Evolutionary conservation across 1,140 invertebrate genomes (phyloP), one percentile per base, ranked within the genome.

Genomic region (Zaprionus lachaisei): DNA sequence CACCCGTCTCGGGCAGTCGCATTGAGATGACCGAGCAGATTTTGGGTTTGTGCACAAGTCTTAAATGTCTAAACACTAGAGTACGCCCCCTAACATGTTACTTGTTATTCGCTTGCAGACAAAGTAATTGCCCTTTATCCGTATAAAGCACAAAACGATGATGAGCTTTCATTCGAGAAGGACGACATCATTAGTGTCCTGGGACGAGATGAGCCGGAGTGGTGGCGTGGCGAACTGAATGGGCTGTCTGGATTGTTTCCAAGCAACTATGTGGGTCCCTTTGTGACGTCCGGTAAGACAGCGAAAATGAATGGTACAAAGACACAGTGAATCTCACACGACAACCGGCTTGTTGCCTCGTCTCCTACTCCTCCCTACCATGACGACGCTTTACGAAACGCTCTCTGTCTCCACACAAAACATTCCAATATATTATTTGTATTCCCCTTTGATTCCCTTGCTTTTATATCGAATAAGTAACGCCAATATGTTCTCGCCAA

Each of bases 151-250:
- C 97, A 97, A 93, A 98, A 99, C 92, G 96, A 97, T 38, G 98
- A 99, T 93, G 98, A 99, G 93, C 94, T 99, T 56, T 98, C 95
- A 79, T 99, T 99, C 92, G 96, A 97, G 65, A 98, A 98, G 93
- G 98, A 98, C 89, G 97, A 98, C 85, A 96, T 99, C 55, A 99
- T 99, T 66, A 96, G 96, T 49, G 96, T 99, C 12, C 94, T 99
- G 11, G 96, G 97, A 62, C 96, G 98, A 80, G 97, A 98, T 76
- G 98, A 99, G 92, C 96, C 96, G 47, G 96, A 98, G 63, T 99
- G 98, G 98, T 99, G 98, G 98, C 96, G 96, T 92, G 98, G 98
- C 47, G 97, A 98, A 94, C 94, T 98, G 6, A 97, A 97, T 74
- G 98, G 97, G 14, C 94, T 96, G 63, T 96, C 96, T 4, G 98